phyloP scores from a whole-genome alignment of 2,797 vertebrate species.

The Arctocebus calabarensis region DNA sequence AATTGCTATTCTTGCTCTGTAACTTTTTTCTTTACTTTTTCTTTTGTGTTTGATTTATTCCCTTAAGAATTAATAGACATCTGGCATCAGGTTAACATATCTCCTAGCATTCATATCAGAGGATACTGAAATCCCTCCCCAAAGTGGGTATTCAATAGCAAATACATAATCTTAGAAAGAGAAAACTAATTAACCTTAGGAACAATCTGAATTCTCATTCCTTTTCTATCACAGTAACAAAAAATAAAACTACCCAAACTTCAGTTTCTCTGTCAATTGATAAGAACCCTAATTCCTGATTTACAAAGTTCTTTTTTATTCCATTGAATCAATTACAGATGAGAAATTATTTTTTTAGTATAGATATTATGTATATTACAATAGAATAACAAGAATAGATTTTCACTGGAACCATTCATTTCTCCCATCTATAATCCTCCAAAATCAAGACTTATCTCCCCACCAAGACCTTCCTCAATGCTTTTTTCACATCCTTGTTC shows the following conservation, averaged over 20 bases:
- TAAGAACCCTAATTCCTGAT: background rate
- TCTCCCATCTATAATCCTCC: background rate
- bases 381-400: background rate
- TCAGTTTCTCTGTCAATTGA: background rate
- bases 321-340: background rate
- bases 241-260: background rate
- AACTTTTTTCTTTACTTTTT: background rate
- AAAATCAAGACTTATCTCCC: background rate
- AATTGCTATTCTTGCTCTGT: background rate
- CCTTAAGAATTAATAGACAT: background rate
- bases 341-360: background rate
- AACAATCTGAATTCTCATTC: background rate
- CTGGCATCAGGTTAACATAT: background rate
- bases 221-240: background rate
- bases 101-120: background rate
- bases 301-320: background rate
- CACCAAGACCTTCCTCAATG: background rate
- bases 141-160: background rate
- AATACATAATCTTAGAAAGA: too few species aligned
- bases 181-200: background rate
- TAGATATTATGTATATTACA: background rate
- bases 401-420: background rate
- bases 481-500: conserved; percentile 71
- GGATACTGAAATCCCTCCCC: background rate
- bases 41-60: background rate